phyloP scores from a whole-genome alignment of 92 coral and sea anemone genomes.

The Muricea muricata region DNA sequence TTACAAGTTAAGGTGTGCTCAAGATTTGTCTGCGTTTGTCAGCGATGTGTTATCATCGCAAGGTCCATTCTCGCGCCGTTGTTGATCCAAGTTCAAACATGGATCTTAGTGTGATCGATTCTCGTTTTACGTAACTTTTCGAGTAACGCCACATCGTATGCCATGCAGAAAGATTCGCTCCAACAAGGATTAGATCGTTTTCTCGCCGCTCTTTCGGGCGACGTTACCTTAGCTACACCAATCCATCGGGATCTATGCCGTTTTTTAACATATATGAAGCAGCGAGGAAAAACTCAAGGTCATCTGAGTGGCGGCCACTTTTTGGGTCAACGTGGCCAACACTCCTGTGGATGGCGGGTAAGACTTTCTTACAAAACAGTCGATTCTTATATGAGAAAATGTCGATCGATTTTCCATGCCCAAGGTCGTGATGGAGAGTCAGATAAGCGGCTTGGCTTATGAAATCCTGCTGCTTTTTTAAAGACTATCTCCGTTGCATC shows the following conservation, averaged over 20 bases:
- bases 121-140: conserved; percentile 40
- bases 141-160: conserved; percentile 37
- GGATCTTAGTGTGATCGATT: neutral
- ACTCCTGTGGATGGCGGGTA: conserved; percentile 27
- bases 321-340: conserved; percentile 16
- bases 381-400: conserved; percentile 51
- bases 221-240: conserved; percentile 54
- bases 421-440: conserved; percentile 52
- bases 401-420: conserved; percentile 34
- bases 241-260: conserved; percentile 45
- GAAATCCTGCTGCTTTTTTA: neutral
- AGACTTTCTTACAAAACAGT: conserved; percentile 43
- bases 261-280: conserved; percentile 52
- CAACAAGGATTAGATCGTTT: neutral
- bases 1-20: no score
- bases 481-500: neutral
- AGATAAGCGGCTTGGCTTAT: neutral
- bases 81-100: no score
- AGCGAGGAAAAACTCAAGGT: conserved; percentile 47
- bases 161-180: neutral
- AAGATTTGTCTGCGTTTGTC: no score
- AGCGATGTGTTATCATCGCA: no score
- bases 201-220: neutral
- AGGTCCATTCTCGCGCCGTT: neutral
- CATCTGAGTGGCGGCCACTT: conserved; percentile 17